A percentile compares a stretch with the other conserved stretches of the same genome.
These are phyloP conservation scores for Myxocyprinus asiaticus DNA, from an alignment of 2,113 vertebrate species.

Conservation along the genomic window DNA sequence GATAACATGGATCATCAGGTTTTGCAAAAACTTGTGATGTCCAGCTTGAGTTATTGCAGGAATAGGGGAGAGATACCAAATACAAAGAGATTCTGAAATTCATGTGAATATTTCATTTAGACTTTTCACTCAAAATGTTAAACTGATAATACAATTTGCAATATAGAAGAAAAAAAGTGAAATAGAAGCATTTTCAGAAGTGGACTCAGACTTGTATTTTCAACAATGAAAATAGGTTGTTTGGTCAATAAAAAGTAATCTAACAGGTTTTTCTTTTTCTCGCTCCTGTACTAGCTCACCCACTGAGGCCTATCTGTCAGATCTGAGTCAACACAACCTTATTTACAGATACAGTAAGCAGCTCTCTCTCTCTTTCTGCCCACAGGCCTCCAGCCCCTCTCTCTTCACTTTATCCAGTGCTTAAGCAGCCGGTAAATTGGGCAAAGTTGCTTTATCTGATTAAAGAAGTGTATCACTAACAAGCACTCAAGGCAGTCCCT, in stretches of 20 bases:
- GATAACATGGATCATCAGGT: no score
- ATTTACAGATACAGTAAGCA: conserved; percentile 27
- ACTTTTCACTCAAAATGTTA: no score
- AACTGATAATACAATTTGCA: no score
- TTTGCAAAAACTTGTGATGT: no score
- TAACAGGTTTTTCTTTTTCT: conserved; percentile 17
- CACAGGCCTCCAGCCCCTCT: conserved; percentile 25
- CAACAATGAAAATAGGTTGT: background rate
- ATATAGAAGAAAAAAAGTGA: no score
- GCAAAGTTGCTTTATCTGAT: conserved; percentile 62
- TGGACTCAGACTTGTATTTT: background rate
- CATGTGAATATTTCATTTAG: no score
- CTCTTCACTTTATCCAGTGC: conserved; percentile 52
- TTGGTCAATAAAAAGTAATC: conserved; percentile 28
- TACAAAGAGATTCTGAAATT: no score
- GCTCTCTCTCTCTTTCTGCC: conserved; percentile 10
- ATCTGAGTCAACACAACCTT: conserved; percentile 28
- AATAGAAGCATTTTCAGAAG: no score
- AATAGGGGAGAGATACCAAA: no score
- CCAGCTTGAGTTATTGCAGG: no score
- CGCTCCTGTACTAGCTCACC: background rate
- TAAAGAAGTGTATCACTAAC: conserved; percentile 63
- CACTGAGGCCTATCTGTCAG: conserved; percentile 34
- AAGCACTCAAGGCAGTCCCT: conserved; percentile 55
- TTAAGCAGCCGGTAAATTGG: conserved; percentile 59